Evolutionary conservation across 2,888 invertebrate genomes (phyloP).

Genomic region (Xestia ashworthii): DNA sequence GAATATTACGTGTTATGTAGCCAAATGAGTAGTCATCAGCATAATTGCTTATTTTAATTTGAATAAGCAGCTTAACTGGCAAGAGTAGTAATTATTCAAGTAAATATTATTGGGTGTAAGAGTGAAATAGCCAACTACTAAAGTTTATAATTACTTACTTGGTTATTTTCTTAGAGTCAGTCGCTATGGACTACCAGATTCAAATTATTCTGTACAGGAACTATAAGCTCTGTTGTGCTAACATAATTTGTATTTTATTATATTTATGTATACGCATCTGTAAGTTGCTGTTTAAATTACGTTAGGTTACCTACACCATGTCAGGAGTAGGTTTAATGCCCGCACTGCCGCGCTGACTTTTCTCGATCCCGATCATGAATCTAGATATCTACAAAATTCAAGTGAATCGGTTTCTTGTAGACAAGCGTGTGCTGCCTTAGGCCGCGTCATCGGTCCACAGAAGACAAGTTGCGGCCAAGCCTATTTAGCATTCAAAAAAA

Average conservation of each 20-base stretch:
- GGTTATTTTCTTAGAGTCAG: not conserved
- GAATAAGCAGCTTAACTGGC: conserved; percentile 36
- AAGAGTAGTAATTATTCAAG: conserved; percentile 11
- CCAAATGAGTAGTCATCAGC: conserved; percentile 10
- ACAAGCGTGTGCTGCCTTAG: not conserved
- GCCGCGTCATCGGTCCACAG: not conserved
- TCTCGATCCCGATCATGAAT: not conserved
- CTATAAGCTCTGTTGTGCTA: too few species aligned
- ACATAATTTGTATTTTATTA: too few species aligned
- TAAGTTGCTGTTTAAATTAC: too few species aligned
- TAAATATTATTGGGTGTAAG: conserved; percentile 1
- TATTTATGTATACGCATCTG: too few species aligned
- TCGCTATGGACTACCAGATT: not conserved
- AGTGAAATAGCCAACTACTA: conserved; percentile 6
- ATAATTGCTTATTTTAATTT: conserved; percentile 28
- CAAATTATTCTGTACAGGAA: not conserved
- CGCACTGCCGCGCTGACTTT: not conserved
- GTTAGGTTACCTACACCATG: too few species aligned
- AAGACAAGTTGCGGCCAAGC: not conserved
- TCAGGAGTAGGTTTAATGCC: too few species aligned
- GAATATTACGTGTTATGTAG: not conserved
- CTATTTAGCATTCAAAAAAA: not conserved
- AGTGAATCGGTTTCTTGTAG: not conserved
- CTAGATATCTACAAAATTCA: not conserved
- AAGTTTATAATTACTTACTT: conserved; percentile 1